Base-by-base conservation (phyloP, 2,888 invertebrate species). In the Coenonympha arcania region DNA sequence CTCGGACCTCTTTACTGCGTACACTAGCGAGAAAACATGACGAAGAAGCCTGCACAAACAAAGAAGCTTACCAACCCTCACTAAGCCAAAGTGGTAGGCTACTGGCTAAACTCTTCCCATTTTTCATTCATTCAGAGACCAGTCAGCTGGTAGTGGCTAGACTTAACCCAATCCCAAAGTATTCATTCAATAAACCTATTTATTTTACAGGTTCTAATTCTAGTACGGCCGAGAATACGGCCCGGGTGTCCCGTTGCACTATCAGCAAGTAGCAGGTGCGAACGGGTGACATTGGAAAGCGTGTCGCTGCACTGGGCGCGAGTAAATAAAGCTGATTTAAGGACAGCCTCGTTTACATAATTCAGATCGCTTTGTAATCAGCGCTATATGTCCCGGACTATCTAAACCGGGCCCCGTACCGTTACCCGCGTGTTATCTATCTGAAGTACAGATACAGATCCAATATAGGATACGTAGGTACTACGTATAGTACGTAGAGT, bases 281-380 rank as follows among this genome's bases (percentile, higher is more conserved):
- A 41, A 41, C 46, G 34, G 48, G 50, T 50, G 53, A 34, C 50
- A 50, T 44, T 50, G 43, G 50, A 50, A 54, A 54, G 54, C 50
- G 41, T 54, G 45, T 41, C 48, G 48, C 26, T 30, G 36, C 18
- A 22, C 40, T 9, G 26, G 33, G 8, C 8, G 15, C 48, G 24
- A 45, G 49, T 53, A 53, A 53, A 53, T 53, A 53, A 28, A 34
- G 15, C 15, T 46, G 53, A 53, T 50, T 53, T 53, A 53, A 50
- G 42, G 46, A 50, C 41, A 33, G 33, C 18, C 18, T n/a, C 8
- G 20, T 33, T 33, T 33, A 31, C 19, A 43, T 43, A 43, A 31
- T 43, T 31, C 31, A 22, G 31, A 31, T 43, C 43, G 31, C 31
- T 43, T 31, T 43, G 31, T 31, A 43, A 45, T 46, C 15, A 39